These are phyloP conservation scores for Lathronympha strigana DNA, from an alignment of 2,888 invertebrate genomes.

Conservation along the genomic window DNA sequence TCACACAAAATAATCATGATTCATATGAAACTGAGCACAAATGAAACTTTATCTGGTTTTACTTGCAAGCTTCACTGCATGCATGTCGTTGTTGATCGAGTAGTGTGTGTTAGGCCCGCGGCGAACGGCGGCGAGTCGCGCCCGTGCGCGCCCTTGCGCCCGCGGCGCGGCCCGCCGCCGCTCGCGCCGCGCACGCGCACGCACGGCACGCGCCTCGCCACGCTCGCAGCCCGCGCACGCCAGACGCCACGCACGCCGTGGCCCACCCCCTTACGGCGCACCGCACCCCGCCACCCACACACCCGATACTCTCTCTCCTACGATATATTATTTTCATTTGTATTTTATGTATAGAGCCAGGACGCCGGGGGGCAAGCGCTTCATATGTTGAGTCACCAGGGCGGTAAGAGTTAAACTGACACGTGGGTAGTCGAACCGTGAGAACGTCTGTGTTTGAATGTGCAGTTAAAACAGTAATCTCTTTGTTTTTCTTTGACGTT, in stretches of 20 bases:
- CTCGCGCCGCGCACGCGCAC: constrained; percentile 44
- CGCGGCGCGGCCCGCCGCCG: constrained; percentile 44
- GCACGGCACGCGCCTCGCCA: constrained; percentile 42
- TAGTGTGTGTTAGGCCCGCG: constrained; percentile 72
- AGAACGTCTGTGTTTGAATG: constrained; percentile 84
- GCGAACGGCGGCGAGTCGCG: constrained; percentile 48
- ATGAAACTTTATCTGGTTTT: constrained; percentile 83
- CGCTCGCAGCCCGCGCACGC: constrained; percentile 45
- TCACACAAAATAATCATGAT: constrained; percentile 82
- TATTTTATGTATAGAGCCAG: constrained; percentile 92
- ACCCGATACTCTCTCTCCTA: constrained; percentile 81
- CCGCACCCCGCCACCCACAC: constrained; percentile 73
- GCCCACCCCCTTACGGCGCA: constrained; percentile 55
- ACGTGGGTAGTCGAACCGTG: constrained; percentile 82
- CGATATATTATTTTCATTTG: constrained; percentile 84
- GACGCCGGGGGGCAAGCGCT: constrained; percentile 95
- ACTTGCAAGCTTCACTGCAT: constrained; percentile 84
- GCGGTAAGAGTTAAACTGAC: constrained; percentile 91
- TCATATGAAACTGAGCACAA: constrained; percentile 84
- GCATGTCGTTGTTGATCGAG: constrained; percentile 80
- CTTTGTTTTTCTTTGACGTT: constrained; percentile 84
- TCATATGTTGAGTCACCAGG: constrained; percentile 95
- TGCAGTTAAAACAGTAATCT: constrained; percentile 80
- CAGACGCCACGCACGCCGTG: constrained; percentile 36
- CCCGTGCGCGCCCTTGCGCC: constrained; percentile 42